Conservation (phyloP, 2,113 vertebrate species). For the Sphyrna mokarran region DNA sequence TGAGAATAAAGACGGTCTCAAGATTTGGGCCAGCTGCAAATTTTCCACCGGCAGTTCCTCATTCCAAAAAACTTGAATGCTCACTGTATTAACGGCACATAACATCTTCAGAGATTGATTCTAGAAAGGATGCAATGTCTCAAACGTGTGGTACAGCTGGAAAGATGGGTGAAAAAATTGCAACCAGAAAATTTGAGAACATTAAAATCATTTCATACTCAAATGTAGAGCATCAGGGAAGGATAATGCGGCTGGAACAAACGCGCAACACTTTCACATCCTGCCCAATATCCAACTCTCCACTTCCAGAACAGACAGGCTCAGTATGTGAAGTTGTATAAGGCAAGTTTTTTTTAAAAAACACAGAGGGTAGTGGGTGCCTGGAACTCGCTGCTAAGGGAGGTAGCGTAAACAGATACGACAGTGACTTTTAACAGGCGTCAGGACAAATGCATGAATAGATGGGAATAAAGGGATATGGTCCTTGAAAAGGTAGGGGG, state of each 20-base stretch:
- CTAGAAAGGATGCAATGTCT: not conserved
- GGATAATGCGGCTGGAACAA: not conserved
- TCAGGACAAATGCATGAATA: too few relatives aligned
- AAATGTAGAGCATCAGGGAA: not conserved
- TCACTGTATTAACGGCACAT: not conserved
- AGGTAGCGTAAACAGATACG: too few relatives aligned
- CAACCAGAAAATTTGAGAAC: not conserved
- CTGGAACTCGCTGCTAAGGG: too few relatives aligned
- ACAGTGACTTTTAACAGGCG: too few relatives aligned
- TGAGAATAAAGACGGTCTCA: not conserved
- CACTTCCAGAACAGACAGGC: not conserved
- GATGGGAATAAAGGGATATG: too few relatives aligned
- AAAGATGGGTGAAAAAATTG: not conserved
- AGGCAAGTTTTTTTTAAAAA: too few relatives aligned
- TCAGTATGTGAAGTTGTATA: not conserved
- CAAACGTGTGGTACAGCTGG: not conserved
- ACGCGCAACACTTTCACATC: not conserved
- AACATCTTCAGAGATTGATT: not conserved
- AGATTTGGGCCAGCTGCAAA: not conserved
- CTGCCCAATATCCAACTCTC: not conserved
- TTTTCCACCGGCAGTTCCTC: not conserved
- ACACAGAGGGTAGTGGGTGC: too few relatives aligned
- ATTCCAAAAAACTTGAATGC: not conserved
- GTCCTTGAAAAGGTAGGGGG: too few relatives aligned
- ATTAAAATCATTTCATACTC: not conserved